phyloP scores from a whole-genome alignment of 2,888 invertebrate species.

The Mesorhabditis belari region DNA sequence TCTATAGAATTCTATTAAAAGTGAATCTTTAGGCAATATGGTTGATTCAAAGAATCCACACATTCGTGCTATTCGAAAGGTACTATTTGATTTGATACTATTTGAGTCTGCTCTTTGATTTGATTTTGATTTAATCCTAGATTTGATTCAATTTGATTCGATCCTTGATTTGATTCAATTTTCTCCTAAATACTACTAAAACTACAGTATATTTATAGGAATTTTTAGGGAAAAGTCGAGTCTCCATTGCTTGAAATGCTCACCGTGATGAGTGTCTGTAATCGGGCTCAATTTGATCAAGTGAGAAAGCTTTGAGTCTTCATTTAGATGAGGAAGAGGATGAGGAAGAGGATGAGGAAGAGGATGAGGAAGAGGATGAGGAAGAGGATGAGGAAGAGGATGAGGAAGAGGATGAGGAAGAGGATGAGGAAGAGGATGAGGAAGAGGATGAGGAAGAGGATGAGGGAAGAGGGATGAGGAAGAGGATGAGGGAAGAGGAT shows the following conservation, averaged over 20 bases:
- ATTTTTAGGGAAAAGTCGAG: not conserved
- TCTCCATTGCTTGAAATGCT: slow-evolving; percentile 1
- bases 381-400: slow-evolving; percentile 1
- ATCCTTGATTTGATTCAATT: too few relatives aligned
- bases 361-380: not conserved
- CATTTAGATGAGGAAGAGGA: not conserved
- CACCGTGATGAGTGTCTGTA: slow-evolving; percentile 48
- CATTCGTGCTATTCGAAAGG: slow-evolving; percentile 30
- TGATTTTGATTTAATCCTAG: too few relatives aligned
- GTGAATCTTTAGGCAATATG: too few relatives aligned
- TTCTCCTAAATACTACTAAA: not conserved
- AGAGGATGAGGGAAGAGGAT: not conserved
- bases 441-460: not conserved
- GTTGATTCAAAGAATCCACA: slow-evolving; percentile 42
- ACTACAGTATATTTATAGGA: not conserved
- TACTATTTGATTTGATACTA: slow-evolving; percentile 14
- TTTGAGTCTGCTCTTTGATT: not conserved
- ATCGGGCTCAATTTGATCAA: slow-evolving; percentile 43
- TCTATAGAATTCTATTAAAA: too few relatives aligned
- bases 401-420: not conserved
- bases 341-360: not conserved
- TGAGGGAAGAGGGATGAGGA: not conserved
- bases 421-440: not conserved
- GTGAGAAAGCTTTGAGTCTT: slow-evolving; percentile 18
- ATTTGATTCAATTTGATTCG: too few relatives aligned